Base-by-base conservation (phyloP, 2,888 invertebrate genomes). In the Catocala nupta region DNA sequence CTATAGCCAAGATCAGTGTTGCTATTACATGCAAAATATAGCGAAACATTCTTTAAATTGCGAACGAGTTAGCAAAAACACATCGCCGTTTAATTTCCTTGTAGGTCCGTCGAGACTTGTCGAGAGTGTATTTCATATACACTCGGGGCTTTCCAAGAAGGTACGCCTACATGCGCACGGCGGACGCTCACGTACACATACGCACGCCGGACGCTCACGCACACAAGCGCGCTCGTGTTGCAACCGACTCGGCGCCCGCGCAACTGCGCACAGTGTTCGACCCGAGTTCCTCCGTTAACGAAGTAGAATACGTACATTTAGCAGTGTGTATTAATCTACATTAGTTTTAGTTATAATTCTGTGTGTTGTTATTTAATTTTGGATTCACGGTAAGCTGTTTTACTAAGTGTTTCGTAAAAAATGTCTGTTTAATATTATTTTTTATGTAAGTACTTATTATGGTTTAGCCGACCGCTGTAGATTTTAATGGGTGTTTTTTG, bases 61-160 rank as follows among this genome's bases (percentile, higher is more conserved):
- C 25, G 25, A 39, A 9, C 36, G 2, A 39, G 8, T 9, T 9
- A 39, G 36, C 36, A 39, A 12, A 47, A 39, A 48, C 62, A 33
- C 33, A 50, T 25, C 25, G 55, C 45, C 59, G 34, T 16, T 47
- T 52, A 61, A 65, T 75, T 79, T 78, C 79, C 81, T 80, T 68
- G 51, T 65, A 43, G 61, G 25, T 16, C 12, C 12, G 34, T 59
- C 13, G 48, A 54, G 58, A 57, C 49, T 62, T n/a, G 34, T 59
- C 13, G 48, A 54, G 58, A 57, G 50, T 62, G 43, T 51, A 13
- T 51, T 53, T 63, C 45, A 65, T 69, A 61, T 62, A 68, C 70
- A 73, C 65, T 12, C 50, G 50, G 80, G 81, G 58, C 78, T 81
- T 84, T 82, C 84, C 82, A 70, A 79, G 82, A 83, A 81, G 61